phyloP scores from a whole-genome alignment of 2,113 vertebrate genomes.

The Misgurnus mizolepis region DNA sequence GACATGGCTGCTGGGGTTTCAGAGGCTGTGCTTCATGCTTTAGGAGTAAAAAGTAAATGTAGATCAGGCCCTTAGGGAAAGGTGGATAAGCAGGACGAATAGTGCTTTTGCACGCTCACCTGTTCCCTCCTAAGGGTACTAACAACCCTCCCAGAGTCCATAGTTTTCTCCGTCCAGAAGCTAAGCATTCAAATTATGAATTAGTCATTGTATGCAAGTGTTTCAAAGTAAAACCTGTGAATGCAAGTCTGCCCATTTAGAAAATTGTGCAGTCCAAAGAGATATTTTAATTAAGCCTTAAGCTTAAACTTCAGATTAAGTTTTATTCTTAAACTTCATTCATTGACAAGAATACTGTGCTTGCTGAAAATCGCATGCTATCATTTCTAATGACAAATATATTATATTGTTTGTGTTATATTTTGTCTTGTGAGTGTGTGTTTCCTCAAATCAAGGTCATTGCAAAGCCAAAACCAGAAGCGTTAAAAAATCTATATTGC shows the following conservation, averaged over 20 bases:
- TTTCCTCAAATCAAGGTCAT: not conserved
- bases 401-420: no score
- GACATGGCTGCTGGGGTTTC: constrained; percentile 9
- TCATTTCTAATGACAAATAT: no score
- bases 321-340: no score
- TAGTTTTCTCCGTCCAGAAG: constrained; percentile 45
- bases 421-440: no score
- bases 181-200: constrained; percentile 6
- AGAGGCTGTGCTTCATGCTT: constrained; percentile 6
- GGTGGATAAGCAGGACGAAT: constrained; percentile 26
- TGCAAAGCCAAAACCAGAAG: not conserved
- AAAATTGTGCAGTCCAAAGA: not conserved
- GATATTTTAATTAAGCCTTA: not conserved
- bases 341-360: no score
- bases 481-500: not conserved
- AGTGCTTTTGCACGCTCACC: constrained; percentile 25
- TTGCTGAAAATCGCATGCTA: no score
- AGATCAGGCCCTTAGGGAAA: constrained; percentile 24
- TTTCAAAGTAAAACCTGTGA: not conserved
- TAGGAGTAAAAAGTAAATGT: constrained; percentile 18
- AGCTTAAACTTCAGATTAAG: no score
- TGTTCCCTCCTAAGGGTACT: constrained; percentile 20
- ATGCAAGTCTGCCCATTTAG: not conserved
- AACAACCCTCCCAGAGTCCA: constrained; percentile 32
- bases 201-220: not conserved